Evolutionary conservation across 2,113 vertebrate genomes (phyloP), one percentile per base, ranked within the genome.

Genomic region (Megaleporinus macrocephalus): DNA sequence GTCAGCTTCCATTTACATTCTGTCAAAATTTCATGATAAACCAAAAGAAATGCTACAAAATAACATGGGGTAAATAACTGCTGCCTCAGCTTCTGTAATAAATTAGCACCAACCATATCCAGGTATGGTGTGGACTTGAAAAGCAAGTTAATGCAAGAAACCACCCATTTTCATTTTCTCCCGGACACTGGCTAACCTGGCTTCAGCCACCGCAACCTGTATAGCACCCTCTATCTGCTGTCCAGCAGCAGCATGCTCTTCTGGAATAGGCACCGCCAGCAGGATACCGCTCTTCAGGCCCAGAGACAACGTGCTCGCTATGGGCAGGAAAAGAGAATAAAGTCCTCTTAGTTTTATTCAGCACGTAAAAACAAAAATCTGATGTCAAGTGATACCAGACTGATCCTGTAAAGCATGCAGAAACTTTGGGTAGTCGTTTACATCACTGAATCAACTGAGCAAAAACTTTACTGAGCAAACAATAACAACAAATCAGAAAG

Each of bases 201-300:
- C 92, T 85, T 97, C 93, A 0, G 78, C 73, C 79, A 96, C 83
- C 29, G 96, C 95, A 74, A 89, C 85, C 78, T 94, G 94, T 80
- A 96, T 93, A 27, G 96, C 95, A 6, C 93, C 89, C 59, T 97
- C 94, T 0, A 96, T 96, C 81, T 91, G 86, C 82, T 93, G 91
- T 16, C 94, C 94, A 0, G 88, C 81, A 20, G 90, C 92, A 53
- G 96, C 94, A 76, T 87, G 86, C 79, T 95, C 92, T 36, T 90
- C 87, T 36, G 96, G 95, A 88, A 97, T 94, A 69, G 96, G 96
- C 65, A 98, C 96, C 0, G 96, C 95, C 57, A 98, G 88, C 82
- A 98, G 88, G 71, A 98, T 74, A 0, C 96, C 96, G 0, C 92
- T 96, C 88, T 91, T 87, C 85, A 97, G 91, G n/a, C 93, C 93